Evolutionary conservation across 2,888 invertebrate genomes (phyloP), one percentile per base, ranked within the genome.

Genomic region (Mactromeris polynyma): DNA sequence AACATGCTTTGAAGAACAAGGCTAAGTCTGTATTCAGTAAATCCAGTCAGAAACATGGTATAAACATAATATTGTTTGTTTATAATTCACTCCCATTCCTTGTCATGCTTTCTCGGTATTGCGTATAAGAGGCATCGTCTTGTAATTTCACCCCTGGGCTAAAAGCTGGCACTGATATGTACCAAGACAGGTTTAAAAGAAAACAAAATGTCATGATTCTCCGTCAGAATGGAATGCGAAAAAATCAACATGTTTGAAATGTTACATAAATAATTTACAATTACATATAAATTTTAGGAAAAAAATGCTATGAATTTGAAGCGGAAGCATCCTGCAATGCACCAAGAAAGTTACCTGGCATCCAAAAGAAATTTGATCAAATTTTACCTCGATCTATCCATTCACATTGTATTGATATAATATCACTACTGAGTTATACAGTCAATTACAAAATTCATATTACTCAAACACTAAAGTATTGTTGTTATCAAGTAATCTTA

Each of bases 11-110:
- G 14, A 42, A 17, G 84, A n/a, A 84, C 84, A 84, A 84, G 42
- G 84, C n/a, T 14, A 11, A 11, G 14, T 78, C 78, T 84, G 78
- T 84, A 7, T 78, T 26, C 51, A 38, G 17, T 51, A 42, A 54
- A 54, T 84, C 36, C 78, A 46, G 31, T 26, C 31, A 38, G 31
- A 54, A 84, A 84, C 17, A 33, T 77, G 36, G n/a, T 51, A 54
- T 84, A 84, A 84, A 84, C 84, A 84, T n/a, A 36, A 84, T 51
- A n/a, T 78, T 84, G 51, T 54, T 77, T 54, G 77, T 84, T 78
- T 84, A 78, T 78, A 84, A 78, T 46, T 36, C n/a, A 36, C 84
- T 84, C 78, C 84, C 84, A 84, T 78, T 38, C 46, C 46, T 78
- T 84, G 31, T 78, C 84, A 84, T 54, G 78, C 40, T 54, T 83